These are phyloP conservation scores for Neoseiulus cucumeris DNA, from an alignment of 1,140 invertebrate species.

Conservation along the genomic window DNA sequence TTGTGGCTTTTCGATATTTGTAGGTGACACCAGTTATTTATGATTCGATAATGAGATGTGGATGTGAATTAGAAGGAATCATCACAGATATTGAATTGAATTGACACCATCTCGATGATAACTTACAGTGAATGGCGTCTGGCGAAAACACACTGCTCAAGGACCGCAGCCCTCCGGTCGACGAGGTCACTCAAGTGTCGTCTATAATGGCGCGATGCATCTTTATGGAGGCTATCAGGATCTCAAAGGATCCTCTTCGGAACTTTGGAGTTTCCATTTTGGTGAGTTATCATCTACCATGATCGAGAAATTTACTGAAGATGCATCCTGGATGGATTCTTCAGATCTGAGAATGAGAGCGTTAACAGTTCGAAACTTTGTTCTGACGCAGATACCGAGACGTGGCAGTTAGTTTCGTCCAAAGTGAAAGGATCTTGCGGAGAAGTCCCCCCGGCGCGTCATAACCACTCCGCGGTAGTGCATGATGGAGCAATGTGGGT, in stretches of 20 bases:
- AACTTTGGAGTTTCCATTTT: conserved; percentile 72
- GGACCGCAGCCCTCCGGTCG: conserved; percentile 45
- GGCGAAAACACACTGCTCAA: conserved; percentile 28
- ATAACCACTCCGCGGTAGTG: conserved; percentile 62
- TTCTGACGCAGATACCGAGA: conserved; percentile 24
- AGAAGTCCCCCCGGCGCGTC: conserved; percentile 43
- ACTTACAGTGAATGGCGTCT: conserved; percentile 15
- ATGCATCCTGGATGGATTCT: background rate
- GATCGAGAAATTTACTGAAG: background rate
- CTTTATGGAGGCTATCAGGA: conserved; percentile 78
- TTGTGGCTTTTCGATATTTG: conserved; percentile 70
- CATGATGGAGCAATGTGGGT: conserved; percentile 60
- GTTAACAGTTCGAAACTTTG: background rate
- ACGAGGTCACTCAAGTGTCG: conserved; percentile 56
- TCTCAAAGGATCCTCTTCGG: conserved; percentile 54
- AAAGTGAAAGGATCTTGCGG: conserved; percentile 16
- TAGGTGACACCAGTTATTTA: conserved; percentile 25
- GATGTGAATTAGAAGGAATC: background rate
- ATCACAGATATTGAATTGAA: no score
- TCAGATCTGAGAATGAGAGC: background rate
- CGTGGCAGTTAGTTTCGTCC: conserved; percentile 25
- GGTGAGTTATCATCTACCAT: conserved; percentile 36
- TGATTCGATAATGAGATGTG: background rate
- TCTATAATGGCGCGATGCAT: conserved; percentile 54
- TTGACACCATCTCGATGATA: no score